Evolutionary conservation across 2,888 invertebrate species (phyloP), one percentile per base, ranked within the genome.

Genomic region (Tenthredo livida): DNA sequence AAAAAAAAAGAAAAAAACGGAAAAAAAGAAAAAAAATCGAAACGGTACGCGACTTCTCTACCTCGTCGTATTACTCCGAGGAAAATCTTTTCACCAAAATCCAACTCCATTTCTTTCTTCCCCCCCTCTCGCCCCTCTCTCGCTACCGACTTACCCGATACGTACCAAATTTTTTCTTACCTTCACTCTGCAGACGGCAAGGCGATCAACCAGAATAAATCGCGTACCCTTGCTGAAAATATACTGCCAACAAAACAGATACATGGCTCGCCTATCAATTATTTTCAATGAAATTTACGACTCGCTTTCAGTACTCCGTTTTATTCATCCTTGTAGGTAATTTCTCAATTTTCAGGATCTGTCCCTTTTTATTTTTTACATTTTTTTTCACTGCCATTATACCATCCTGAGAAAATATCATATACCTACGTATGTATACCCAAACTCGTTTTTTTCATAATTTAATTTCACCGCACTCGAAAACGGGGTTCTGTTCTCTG

Each of bases 121-220:
- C 4, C 33, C 6, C 70, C 2, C 50, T 47, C 29, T 50, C 10
- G 12, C 43, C 0, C 12, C 43, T 10, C 10, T 43, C 43, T 12
- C 2, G 12, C 43, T 43, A 3, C 12, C 50, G 50, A 77, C 73
- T 37, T 47, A 43, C 15, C 72, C 72, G 61, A 9, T 15, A 50
- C 50, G 29, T 77, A 73, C 72, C 40, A 17, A 73, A 43, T 43
- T 43, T 43, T n/a, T n/a, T 40, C 9, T 17, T 25, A 17, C 47
- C n/a, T 12, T 67, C 21, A 25, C 5, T 84, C 85, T 87, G 89
- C 90, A 91, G 92, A 92, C 90, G 91, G 89, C 89, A 89, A 92
- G 93, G 92, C 92, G 92, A 91, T 91, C 91, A 92, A 91, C 90
- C 89, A 91, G 91, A 92, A 93, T 92, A 92, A 93, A 93, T 93